Percentiles rank a stretch among this genome's conserved stretches.
Evolutionary conservation across 2,113 vertebrate species (phyloP).

Genomic region (Phocoena sinus): DNA sequence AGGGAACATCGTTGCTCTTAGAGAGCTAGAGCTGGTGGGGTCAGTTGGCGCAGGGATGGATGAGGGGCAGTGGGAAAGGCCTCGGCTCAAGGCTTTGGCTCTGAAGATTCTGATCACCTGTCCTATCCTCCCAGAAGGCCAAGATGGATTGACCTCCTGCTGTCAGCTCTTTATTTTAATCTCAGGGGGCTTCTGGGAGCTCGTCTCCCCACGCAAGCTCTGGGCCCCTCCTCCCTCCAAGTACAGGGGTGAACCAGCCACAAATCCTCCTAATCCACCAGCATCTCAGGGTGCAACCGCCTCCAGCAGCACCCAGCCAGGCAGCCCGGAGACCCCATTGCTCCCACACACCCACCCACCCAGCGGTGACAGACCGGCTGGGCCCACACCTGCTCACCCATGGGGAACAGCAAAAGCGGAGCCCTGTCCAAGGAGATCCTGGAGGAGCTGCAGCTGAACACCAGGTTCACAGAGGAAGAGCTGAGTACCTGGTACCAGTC

Average conservation of each 20-base stretch:
- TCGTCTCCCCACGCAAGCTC: background rate
- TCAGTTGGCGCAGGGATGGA: accelerated
- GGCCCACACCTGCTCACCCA: conserved; percentile 56
- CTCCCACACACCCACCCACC: background rate
- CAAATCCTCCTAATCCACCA: conserved; percentile 60
- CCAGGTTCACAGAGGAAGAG: conserved; percentile 88
- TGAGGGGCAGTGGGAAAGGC: background rate
- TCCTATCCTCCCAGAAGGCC: background rate
- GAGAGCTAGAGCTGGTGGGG: background rate
- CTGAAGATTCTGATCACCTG: background rate
- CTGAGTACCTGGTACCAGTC: conserved; percentile 91
- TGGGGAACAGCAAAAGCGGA: conserved; percentile 92
- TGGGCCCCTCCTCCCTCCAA: conserved; percentile 19
- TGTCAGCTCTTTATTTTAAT: conserved; percentile 45
- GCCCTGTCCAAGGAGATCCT: conserved; percentile 92
- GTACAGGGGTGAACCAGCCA: background rate
- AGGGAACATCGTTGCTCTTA: accelerated
- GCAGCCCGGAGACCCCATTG: background rate
- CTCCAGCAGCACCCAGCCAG: background rate
- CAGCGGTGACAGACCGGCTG: background rate
- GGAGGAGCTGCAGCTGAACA: conserved; percentile 90
- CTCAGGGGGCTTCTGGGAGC: background rate
- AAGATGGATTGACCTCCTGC: background rate
- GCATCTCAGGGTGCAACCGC: background rate
- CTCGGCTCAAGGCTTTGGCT: background rate